Evolutionary conservation across 2,797 vertebrate species (phyloP), one percentile per base, ranked within the genome.

Genomic region (Rhinella marina): DNA sequence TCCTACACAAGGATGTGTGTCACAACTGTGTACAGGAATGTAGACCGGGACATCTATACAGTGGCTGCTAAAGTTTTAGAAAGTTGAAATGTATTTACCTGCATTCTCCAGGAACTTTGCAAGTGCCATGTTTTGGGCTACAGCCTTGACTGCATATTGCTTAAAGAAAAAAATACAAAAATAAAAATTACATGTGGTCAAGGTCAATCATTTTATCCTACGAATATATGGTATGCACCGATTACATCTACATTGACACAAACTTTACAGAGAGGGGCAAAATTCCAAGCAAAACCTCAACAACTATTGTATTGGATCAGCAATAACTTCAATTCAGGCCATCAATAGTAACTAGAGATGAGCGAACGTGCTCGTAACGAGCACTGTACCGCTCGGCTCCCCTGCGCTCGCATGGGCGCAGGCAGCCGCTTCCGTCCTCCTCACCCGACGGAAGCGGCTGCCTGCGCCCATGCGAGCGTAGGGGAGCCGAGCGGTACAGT

Each of bases 91-190:
- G 23, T 12, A 52, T 94, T 97, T 97, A 99, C 98, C 96, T 98
- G 97, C 98, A 99, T 92, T 95, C 97, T 90, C 97, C 98, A 25
- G 98, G 98, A 91, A 95, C 93, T 92, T 97, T 97, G 92, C 98
- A 99, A 27, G 96, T 97, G 54, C 98, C 98, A 14, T 99, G 98
- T 92, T 97, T 97, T 57, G 95, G 96, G 94, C 96, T 99, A 95
- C 98, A 99, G 92, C 98, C 98, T 94, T 99, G 98, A 88, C 97
- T 96, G 93, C 98, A 99, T 92, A 99, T 99, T 27, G 98, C 98
- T 99, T 92, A 78, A 93, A 90, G 91, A 80, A 3, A 59, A 56
- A 19, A 32, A 50, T 0, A 32, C 19, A 72, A 70, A 27, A 0
- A 64, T 1, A 13, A 50, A 54, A 56, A 19, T 9, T 2, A 56